Evolutionary conservation across 2,797 vertebrate species (phyloP).

Genomic region (Melanotaenia trifasciata): DNA sequence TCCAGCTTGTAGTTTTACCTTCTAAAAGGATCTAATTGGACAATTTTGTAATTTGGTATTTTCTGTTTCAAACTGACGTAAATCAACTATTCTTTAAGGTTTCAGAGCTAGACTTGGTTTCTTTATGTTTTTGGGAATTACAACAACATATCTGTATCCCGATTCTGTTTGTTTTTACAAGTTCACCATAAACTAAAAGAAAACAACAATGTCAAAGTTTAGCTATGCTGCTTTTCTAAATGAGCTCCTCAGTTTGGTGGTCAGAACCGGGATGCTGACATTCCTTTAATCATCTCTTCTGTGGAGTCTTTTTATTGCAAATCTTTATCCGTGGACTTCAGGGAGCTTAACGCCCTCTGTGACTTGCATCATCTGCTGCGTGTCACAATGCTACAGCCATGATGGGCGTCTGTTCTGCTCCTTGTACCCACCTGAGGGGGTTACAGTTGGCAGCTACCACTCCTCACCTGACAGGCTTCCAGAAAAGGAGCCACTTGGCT

Average conservation of each 20-base stretch:
- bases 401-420: slow-evolving; percentile 52
- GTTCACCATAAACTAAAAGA: not conserved
- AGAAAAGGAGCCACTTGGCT: slow-evolving; percentile 65
- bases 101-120: not conserved
- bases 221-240: slow-evolving; percentile 17
- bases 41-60: not conserved
- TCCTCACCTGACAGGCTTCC: slow-evolving; percentile 72
- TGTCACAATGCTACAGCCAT: slow-evolving; percentile 60
- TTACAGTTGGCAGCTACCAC: slow-evolving; percentile 68
- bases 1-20: not conserved
- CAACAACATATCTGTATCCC: too few species aligned
- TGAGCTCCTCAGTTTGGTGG: slow-evolving; percentile 6
- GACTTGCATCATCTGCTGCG: slow-evolving; percentile 66
- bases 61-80: not conserved
- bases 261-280: not conserved
- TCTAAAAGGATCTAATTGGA: not conserved
- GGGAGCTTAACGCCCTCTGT: slow-evolving; percentile 36
- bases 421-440: slow-evolving; percentile 64
- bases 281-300: slow-evolving; percentile 18
- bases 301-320: slow-evolving; percentile 26
- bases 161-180: not conserved
- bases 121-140: not conserved
- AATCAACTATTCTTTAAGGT: not conserved
- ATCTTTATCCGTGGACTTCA: slow-evolving; percentile 41
- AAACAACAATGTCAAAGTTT: slow-evolving; percentile 12